These are phyloP conservation scores for Heteractis magnifica DNA, from an alignment of 92 coral and sea anemone species.

Conservation along the genomic window DNA sequence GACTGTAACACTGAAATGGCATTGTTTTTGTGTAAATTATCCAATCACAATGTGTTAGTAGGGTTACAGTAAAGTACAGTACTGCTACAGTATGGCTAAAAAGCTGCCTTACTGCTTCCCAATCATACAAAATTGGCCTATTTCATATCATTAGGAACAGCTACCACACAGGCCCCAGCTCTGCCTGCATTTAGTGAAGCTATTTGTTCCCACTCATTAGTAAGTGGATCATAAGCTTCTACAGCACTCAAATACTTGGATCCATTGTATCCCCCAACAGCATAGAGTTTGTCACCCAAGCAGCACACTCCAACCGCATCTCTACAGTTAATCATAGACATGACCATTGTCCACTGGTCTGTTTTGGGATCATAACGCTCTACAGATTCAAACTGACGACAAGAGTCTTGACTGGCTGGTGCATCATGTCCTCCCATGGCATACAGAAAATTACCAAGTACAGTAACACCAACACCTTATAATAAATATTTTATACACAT, in stretches of 20 bases:
- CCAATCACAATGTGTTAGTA: too few species aligned
- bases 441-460: slow-evolving; percentile 90
- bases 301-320: slow-evolving; percentile 99
- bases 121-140: background rate
- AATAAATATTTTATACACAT: background rate
- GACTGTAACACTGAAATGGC: too few species aligned
- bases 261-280: slow-evolving; percentile 96
- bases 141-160: slow-evolving; percentile 41
- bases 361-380: slow-evolving; percentile 98
- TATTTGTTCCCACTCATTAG: slow-evolving; percentile 92
- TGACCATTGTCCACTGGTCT: slow-evolving; percentile 98
- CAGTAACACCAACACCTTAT: slow-evolving; percentile 92
- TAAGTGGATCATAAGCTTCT: slow-evolving; percentile 88
- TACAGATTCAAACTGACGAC: slow-evolving; percentile 94
- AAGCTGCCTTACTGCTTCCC: background rate
- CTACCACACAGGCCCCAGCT: slow-evolving; percentile 97
- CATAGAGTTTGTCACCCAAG: slow-evolving; percentile 90
- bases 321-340: slow-evolving; percentile 95
- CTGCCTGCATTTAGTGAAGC: slow-evolving; percentile 87
- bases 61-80: too few species aligned
- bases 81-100: too few species aligned
- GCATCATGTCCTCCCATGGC: slow-evolving; percentile 99
- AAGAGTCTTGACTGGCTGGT: slow-evolving; percentile 97
- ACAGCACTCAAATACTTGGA: slow-evolving; percentile 91
- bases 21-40: too few species aligned